phyloP scores from a whole-genome alignment of 2,797 vertebrate species.

The Petrocephalus sullivani region DNA sequence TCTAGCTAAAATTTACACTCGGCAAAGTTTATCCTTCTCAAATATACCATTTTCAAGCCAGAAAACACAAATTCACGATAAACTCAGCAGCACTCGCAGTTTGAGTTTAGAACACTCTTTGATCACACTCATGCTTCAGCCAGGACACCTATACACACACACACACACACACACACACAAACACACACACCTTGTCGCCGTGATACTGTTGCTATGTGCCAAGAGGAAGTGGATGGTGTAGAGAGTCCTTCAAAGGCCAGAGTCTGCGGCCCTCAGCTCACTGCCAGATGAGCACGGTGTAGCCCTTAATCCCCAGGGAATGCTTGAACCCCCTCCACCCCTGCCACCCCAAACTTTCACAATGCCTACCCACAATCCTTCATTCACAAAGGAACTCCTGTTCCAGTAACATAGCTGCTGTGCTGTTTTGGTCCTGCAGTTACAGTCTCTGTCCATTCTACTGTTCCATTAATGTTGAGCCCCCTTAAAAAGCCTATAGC shows the following conservation, averaged over 20 bases:
- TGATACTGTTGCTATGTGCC: constrained; percentile 26
- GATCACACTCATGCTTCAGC: neutral
- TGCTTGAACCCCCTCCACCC: constrained; percentile 46
- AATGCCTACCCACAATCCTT: neutral
- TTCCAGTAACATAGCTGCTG: neutral
- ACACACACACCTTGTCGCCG: neutral
- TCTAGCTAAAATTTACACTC: neutral
- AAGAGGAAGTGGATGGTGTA: constrained; percentile 67
- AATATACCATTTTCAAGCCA: neutral
- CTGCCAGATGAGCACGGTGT: constrained; percentile 81
- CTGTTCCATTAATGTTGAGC: neutral
- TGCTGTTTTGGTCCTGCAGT: neutral
- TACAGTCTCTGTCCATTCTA: neutral
- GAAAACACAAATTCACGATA: neutral
- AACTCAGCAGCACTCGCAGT: neutral
- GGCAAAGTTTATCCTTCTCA: neutral
- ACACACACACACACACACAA: neutral
- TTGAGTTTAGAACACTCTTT: neutral
- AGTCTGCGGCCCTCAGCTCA: constrained; percentile 95
- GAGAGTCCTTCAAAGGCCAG: constrained; percentile 93
- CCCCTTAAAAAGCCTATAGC: neutral
- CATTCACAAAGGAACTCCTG: constrained; percentile 14
- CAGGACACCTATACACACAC: neutral
- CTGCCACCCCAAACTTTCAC: constrained; percentile 11
- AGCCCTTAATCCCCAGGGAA: constrained; percentile 70